Percentiles rank a stretch among this genome's conserved stretches.
Conservation (phyloP, 2,113 vertebrate genomes). For the Dinomys branickii region DNA sequence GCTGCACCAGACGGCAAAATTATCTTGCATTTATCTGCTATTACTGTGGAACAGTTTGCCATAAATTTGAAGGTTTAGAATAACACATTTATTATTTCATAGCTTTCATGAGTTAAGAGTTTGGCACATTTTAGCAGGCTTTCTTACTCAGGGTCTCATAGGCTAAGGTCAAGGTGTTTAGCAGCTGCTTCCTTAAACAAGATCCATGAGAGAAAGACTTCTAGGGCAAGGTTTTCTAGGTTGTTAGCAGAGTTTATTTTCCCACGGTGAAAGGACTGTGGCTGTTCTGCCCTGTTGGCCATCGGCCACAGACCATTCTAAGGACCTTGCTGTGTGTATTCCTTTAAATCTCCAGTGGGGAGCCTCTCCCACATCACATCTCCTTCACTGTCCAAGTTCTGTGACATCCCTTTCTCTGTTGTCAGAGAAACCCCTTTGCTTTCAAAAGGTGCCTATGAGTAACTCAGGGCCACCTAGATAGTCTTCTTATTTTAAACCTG, state of each 20-base stretch:
- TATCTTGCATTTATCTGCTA: background rate
- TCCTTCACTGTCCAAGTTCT: background rate
- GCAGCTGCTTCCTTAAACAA: background rate
- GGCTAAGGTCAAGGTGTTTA: background rate
- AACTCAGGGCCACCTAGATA: background rate
- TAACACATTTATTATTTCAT: background rate
- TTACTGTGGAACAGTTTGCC: background rate
- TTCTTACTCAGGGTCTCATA: background rate
- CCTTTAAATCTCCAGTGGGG: background rate
- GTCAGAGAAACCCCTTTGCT: background rate
- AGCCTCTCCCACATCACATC: background rate
- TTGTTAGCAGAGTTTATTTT: background rate
- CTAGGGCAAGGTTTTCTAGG: background rate
- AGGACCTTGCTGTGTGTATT: accelerated
- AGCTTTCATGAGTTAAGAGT: background rate
- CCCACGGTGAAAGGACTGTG: background rate
- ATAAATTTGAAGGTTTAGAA: background rate
- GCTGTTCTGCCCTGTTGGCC: background rate
- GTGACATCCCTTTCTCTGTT: background rate
- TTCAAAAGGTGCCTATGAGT: background rate
- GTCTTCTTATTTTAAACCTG: background rate
- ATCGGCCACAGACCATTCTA: too few relatives aligned
- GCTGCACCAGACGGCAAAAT: background rate
- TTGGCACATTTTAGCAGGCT: background rate
- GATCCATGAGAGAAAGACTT: background rate